phyloP scores from a whole-genome alignment of 2,888 invertebrate genomes.

The Calliopum simillimum region DNA sequence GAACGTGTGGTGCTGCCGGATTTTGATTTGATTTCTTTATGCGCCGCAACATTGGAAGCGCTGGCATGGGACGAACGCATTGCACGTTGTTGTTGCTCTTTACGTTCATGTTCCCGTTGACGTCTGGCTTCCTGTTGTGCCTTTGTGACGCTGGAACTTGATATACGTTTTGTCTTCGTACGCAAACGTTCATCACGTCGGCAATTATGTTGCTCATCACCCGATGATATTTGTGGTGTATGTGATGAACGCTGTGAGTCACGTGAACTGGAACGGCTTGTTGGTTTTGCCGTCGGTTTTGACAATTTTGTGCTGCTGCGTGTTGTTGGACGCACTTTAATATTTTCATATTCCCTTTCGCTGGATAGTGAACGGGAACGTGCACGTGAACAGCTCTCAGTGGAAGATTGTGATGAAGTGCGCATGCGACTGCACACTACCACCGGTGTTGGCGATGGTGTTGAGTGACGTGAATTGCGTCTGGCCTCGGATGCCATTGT shows the following conservation, averaged over 20 bases:
- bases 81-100: conserved; percentile 38
- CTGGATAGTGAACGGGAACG: conserved; percentile 57
- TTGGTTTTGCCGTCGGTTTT: conserved; percentile 10
- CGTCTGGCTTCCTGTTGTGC: conserved; percentile 37
- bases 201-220: conserved; percentile 50
- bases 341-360: conserved; percentile 50
- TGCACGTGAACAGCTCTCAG: conserved; percentile 61
- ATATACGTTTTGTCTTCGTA: conserved; percentile 55
- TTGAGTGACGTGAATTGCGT: conserved; percentile 49
- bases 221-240: conserved; percentile 54
- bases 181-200: conserved; percentile 54
- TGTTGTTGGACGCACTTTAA: conserved; percentile 37
- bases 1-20: conserved; percentile 53
- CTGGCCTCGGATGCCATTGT: conserved; percentile 59
- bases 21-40: conserved; percentile 35
- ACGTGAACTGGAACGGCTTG: conserved; percentile 58
- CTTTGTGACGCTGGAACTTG: conserved; percentile 34
- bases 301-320: conserved; percentile 28
- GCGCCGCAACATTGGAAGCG: conserved; percentile 37
- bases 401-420: conserved; percentile 63
- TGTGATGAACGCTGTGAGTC: conserved; percentile 53
- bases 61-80: conserved; percentile 12
- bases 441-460: conserved; percentile 50
- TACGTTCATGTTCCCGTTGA: conserved; percentile 46
- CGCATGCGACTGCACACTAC: conserved; percentile 48